Conservation (phyloP, 2,888 invertebrate genomes). For the Melieria crassipennis region DNA sequence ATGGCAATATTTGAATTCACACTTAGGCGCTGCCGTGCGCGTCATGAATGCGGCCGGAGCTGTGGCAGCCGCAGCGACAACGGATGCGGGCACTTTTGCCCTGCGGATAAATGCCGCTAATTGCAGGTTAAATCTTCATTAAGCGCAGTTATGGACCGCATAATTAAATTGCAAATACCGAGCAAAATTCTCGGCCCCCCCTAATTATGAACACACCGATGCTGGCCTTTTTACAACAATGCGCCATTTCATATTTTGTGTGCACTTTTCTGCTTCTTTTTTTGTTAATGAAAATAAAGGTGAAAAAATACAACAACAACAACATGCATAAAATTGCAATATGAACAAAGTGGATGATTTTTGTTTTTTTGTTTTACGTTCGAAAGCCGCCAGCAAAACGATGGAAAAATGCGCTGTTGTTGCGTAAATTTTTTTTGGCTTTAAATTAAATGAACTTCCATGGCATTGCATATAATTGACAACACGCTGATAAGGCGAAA, state of each 20-base stretch:
- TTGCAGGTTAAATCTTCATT: constrained; percentile 18
- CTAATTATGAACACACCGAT: constrained; percentile 3
- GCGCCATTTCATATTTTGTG: no score
- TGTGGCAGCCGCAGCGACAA: not conserved
- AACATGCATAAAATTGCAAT: not conserved
- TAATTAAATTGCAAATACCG: constrained; percentile 10
- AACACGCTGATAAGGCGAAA: no score
- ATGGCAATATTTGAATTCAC: no score
- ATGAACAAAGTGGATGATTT: not conserved
- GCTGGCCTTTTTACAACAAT: not conserved
- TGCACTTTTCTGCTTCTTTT: no score
- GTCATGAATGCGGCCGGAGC: not conserved
- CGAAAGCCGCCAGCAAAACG: not conserved
- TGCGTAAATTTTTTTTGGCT: no score
- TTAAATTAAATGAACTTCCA: no score
- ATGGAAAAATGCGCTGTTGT: no score
- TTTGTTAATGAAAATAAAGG: no score
- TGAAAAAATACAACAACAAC: not conserved
- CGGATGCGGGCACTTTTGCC: not conserved
- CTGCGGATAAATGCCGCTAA: constrained; percentile 9
- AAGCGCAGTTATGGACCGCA: constrained; percentile 1
- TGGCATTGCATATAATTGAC: no score
- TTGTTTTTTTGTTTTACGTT: not conserved
- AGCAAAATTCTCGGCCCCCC: not conserved
- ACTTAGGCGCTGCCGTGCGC: not conserved